These are phyloP conservation scores for Pseudochirops cupreus DNA, from an alignment of 2,797 vertebrate species.

Conservation along the genomic window DNA sequence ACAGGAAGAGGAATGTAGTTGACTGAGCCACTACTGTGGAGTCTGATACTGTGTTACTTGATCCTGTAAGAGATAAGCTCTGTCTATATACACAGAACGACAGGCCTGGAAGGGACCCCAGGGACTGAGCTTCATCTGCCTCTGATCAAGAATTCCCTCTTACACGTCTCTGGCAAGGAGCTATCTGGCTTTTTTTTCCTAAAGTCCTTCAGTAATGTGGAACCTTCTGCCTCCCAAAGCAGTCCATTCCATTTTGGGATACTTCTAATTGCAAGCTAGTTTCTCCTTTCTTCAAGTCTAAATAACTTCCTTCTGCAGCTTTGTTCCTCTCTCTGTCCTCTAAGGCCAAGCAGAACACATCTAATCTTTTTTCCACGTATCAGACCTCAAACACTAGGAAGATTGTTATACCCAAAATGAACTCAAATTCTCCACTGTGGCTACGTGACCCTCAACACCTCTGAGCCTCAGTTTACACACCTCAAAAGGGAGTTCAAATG, in stretches of 20 bases:
- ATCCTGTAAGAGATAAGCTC: neutral
- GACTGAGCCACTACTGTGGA: rapidly evolving
- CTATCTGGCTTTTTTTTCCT: neutral
- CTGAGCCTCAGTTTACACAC: neutral
- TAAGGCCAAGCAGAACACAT: neutral
- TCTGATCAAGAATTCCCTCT: neutral
- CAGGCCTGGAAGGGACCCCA: neutral
- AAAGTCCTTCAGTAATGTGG: neutral
- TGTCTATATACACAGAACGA: neutral
- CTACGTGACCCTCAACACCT: neutral
- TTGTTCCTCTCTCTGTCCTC: neutral
- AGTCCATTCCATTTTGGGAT: neutral
- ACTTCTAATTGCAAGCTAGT: neutral
- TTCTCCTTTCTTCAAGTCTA: neutral
- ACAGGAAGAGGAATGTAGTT: neutral
- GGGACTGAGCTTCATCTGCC: neutral
- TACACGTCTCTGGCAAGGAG: neutral
- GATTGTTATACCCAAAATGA: neutral
- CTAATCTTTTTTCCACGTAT: neutral
- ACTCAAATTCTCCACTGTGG: neutral
- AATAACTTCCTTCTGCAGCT: neutral
- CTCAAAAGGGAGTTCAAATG: neutral
- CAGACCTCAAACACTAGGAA: neutral
- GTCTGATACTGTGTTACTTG: neutral
- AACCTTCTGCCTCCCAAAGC: neutral